Base-by-base conservation (phyloP, 2,888 invertebrate genomes). In the Ectobius pallidus region DNA sequence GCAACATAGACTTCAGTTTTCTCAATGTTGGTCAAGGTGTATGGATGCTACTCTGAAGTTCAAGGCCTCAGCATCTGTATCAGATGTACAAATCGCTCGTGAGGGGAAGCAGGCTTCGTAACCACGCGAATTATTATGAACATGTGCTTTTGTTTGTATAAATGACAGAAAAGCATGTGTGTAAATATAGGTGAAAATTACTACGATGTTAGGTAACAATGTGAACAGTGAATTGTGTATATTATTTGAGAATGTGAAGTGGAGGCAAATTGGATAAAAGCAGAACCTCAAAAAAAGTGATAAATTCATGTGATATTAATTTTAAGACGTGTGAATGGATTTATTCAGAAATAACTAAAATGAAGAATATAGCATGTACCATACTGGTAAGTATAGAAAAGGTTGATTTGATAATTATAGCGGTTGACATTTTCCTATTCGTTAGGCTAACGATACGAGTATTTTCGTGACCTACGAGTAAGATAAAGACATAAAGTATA, bases 1-100 rank as follows among this genome's bases (percentile, higher is more conserved):
- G 63, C 63, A 63, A 34, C 63, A 39, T 32, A 39, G 63, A 63
- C 25, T 42, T 22, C 22, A 0, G 22, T 63, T 63, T 63, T 63
- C 63, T 63, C 42, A 25, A 63, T 63, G 22, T 63, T 42, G 63
- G 63, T 25, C 63, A 63, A 63, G 63, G 63, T 42, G 63, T 42
- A 9, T 9, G 16, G 4, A 52, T 14, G 52, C 20, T 25, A 22
- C 25, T n/a, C 11, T 25, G 22, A 52, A 52, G 52, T 52, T 52
- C 52, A 52, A 52, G 52, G 52, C 20, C 25, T 25, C 52, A 46
- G 18, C 9, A 46, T 11, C 39, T 39, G 3, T 25, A 14, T 25
- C 52, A 52, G 52, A 52, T 25, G 22, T 11, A 52, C 39, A 14
- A 14, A 6, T 39, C 6, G 39, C 14, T 14, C 14, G 6, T 9